phyloP scores from a whole-genome alignment of 2,888 invertebrate genomes.

The Magallana nippona region DNA sequence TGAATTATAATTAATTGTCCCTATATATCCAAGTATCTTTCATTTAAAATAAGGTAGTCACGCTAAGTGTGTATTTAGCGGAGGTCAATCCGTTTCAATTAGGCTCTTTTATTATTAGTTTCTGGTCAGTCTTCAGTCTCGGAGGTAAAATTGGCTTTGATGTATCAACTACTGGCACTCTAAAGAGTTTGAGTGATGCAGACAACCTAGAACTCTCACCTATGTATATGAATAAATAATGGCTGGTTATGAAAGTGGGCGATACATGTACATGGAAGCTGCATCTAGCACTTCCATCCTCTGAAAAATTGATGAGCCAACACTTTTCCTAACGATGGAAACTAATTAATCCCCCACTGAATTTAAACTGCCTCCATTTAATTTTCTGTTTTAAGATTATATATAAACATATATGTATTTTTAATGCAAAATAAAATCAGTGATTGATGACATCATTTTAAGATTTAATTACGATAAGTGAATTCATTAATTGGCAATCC shows the following conservation, averaged over 20 bases:
- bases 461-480: too few relatives aligned
- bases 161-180: background rate
- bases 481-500: too few relatives aligned
- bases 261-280: background rate
- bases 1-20: too few relatives aligned
- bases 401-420: too few relatives aligned
- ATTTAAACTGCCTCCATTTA: too few relatives aligned
- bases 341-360: background rate
- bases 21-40: too few relatives aligned
- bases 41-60: too few relatives aligned
- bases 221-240: constrained; percentile 9
- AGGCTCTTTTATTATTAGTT: background rate
- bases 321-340: background rate
- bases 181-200: background rate
- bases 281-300: background rate
- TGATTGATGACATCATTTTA: too few relatives aligned
- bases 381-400: too few relatives aligned
- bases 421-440: too few relatives aligned
- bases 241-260: background rate
- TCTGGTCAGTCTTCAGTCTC: background rate
- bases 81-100: background rate
- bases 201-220: background rate
- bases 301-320: constrained; percentile 26
- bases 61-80: background rate
- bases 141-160: background rate